These are phyloP conservation scores for Tenrec ecaudatus DNA, from an alignment of 2,113 vertebrate genomes.

Conservation along the genomic window DNA sequence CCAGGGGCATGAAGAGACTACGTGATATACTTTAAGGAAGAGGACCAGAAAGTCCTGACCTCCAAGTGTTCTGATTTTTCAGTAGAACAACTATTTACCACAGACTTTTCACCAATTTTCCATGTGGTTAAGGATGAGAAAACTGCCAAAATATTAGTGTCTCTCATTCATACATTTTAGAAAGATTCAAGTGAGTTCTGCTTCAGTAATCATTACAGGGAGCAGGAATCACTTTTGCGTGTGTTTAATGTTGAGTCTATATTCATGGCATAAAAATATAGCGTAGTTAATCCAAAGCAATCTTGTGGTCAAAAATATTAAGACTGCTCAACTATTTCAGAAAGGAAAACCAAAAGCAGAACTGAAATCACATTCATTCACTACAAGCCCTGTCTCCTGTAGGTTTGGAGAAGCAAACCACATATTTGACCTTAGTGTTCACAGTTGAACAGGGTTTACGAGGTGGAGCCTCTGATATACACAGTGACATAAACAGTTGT, in stretches of 20 bases:
- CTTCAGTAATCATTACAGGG: constrained; percentile 33
- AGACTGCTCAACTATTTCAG: constrained; percentile 22
- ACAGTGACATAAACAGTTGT: neutral
- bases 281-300: neutral
- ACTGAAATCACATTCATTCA: neutral
- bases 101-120: neutral
- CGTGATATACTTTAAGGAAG: neutral
- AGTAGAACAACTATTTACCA: neutral
- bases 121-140: neutral
- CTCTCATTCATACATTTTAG: neutral
- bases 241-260: constrained; percentile 46
- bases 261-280: neutral
- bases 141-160: constrained; percentile 25
- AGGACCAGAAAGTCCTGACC: neutral
- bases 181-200: constrained; percentile 10
- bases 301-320: neutral
- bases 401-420: constrained; percentile 2
- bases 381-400: neutral
- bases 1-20: constrained; percentile 5
- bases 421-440: neutral
- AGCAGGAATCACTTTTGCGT: neutral
- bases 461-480: neutral
- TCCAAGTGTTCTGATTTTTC: constrained; percentile 3
- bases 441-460: neutral
- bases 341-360: constrained; percentile 15